Conservation (phyloP, 2,797 vertebrate species). For the Cossypha dichroa region DNA sequence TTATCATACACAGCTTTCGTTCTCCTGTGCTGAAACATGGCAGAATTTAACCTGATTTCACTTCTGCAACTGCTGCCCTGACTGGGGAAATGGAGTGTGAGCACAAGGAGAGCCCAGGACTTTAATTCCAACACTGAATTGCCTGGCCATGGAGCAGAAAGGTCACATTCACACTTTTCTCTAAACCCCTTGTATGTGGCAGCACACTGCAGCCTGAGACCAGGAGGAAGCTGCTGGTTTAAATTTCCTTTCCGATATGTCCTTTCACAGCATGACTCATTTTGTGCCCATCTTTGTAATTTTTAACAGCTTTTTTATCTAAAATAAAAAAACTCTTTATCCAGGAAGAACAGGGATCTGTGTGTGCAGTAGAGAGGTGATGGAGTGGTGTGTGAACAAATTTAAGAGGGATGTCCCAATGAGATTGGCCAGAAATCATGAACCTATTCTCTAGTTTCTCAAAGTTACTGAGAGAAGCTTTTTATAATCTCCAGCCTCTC, state of each 20-base stretch:
- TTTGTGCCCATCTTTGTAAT: background rate
- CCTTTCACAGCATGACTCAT: background rate
- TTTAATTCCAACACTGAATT: background rate
- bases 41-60: background rate
- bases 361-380: background rate
- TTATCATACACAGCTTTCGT: background rate
- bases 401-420: background rate
- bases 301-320: background rate
- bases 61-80: background rate
- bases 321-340: background rate
- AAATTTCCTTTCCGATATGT: background rate
- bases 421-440: background rate
- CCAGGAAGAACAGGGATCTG: background rate
- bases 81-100: background rate
- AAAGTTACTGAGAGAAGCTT: background rate
- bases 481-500: background rate
- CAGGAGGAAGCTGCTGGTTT: background rate
- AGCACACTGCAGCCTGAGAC: background rate
- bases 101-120: background rate
- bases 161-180: background rate
- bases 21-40: accelerated
- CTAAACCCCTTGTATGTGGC: background rate
- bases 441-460: background rate
- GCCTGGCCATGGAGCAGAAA: background rate
- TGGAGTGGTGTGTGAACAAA: background rate